Percentiles rank a stretch among this genome's conserved stretches.
These are phyloP conservation scores for Neosilurus hyrtlii DNA, from an alignment of 2,797 vertebrate species.

Conservation along the genomic window DNA sequence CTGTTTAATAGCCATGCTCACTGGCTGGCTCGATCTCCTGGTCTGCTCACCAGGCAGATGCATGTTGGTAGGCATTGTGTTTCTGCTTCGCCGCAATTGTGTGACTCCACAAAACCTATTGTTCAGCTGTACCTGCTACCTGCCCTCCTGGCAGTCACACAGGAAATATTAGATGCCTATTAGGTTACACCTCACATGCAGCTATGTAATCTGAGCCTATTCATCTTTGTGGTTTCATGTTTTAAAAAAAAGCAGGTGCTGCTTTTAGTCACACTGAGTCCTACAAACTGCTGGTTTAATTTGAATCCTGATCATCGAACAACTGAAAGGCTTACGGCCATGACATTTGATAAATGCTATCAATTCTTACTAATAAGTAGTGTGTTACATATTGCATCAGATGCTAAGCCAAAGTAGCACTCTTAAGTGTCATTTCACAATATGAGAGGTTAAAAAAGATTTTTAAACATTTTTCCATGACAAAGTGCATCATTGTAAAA, in stretches of 20 bases:
- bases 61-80: conserved; percentile 47
- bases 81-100: conserved; percentile 48
- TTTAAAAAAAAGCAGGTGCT: conserved; percentile 41
- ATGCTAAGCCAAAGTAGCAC: neutral
- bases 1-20: conserved; percentile 33
- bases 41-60: conserved; percentile 42
- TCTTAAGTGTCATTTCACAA: neutral
- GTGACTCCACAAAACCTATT: conserved; percentile 55
- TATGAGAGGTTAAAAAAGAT: neutral
- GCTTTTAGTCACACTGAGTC: conserved; percentile 28
- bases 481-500: neutral
- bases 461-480: no score
- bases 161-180: conserved; percentile 63
- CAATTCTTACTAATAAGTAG: neutral
- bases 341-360: neutral
- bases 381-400: neutral
- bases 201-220: conserved; percentile 57
- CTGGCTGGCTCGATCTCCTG: conserved; percentile 10
- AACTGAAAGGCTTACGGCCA: no score
- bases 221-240: conserved; percentile 50
- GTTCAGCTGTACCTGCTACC: conserved; percentile 54
- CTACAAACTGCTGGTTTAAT: neutral
- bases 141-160: conserved; percentile 48
- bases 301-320: neutral
- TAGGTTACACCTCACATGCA: conserved; percentile 57